phyloP scores from a whole-genome alignment of 2,113 vertebrate genomes.

The Nematolebias whitei region DNA sequence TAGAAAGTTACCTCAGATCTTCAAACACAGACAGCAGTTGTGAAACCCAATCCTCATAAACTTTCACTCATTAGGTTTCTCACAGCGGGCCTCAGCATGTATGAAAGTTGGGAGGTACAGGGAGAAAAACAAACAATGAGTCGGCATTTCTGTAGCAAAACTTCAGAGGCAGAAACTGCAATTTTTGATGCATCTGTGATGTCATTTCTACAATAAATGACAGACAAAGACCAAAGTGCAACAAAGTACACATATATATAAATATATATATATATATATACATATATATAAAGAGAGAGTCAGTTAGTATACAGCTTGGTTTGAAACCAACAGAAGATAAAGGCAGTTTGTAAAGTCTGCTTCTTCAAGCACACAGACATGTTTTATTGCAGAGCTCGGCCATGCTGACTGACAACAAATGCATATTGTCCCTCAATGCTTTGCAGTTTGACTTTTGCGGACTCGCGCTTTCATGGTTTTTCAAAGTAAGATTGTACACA shows the following conservation, averaged over 20 bases:
- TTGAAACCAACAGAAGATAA: constrained; percentile 13
- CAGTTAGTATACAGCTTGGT: constrained; percentile 22
- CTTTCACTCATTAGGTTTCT: neutral
- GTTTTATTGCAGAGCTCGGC: neutral
- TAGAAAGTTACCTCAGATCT: neutral
- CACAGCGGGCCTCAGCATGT: constrained; percentile 25
- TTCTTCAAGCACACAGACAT: neutral
- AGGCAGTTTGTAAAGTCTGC: constrained; percentile 15
- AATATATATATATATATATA: neutral
- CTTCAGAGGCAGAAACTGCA: constrained; percentile 36
- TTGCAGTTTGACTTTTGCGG: too few species aligned
- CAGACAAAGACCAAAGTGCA: constrained; percentile 24
- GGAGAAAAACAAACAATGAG: constrained; percentile 5
- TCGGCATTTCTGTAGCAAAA: constrained; percentile 24
- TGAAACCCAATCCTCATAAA: neutral
- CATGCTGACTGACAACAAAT: neutral
- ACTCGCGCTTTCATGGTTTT: too few species aligned
- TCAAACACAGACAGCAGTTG: neutral
- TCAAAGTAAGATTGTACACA: too few species aligned
- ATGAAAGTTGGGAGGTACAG: constrained; percentile 8
- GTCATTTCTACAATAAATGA: constrained; percentile 17
- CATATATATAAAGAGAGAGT: neutral
- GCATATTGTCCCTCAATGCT: too few species aligned
- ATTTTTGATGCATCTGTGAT: constrained; percentile 9
- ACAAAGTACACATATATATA: constrained; percentile 14